Base-by-base conservation (phyloP, 2,888 invertebrate species). In the Campoletis raptor region DNA sequence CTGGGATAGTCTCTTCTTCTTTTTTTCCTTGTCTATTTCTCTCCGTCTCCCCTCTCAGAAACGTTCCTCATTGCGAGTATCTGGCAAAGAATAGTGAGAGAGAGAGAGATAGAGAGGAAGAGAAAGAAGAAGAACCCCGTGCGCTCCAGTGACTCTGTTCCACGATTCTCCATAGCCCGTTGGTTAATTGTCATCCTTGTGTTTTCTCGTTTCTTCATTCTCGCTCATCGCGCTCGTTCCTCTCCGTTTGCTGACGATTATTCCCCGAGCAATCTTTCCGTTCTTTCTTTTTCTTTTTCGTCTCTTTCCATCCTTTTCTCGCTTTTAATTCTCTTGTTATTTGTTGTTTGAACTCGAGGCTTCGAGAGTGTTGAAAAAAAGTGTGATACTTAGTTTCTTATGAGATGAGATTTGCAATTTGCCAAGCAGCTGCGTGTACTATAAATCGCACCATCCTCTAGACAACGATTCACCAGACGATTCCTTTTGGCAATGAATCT, bases 91-190 rank as follows among this genome's bases (percentile, higher is more conserved):
- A 54, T 24, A 57, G 36, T 2, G 6, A 24, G 69, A 10, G 45
- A 61, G 57, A 36, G 73, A 73, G 36, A 76, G 45, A 57, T 15
- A 48, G 48, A 48, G 48, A 48, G 74, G 57, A 5, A 42, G 37
- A 10, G 45, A 72, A 40, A 24, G n/a, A 40, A 18, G n/a, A 36
- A 74, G 57, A 77, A 48, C 21, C 57, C 45, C 83, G 83, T 78
- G 66, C 86, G 87, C 88, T 88, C 88, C 85, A 87, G 83, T 88
- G 90, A 89, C 89, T 89, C 87, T 88, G 88, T 89, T 85, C 85
- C 88, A 77, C 42, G 66, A 69, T 73, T 73, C 81, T 81, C 81
- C 72, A 72, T 72, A 48, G 37, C n/a, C 61, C 81, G 45, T 37
- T 48, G 36, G 37, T 81, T 73, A 73, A 81, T 81, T 73, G 64